Evolutionary conservation across 2,888 invertebrate species (phyloP).

Genomic region (Aspidiotus destructor): DNA sequence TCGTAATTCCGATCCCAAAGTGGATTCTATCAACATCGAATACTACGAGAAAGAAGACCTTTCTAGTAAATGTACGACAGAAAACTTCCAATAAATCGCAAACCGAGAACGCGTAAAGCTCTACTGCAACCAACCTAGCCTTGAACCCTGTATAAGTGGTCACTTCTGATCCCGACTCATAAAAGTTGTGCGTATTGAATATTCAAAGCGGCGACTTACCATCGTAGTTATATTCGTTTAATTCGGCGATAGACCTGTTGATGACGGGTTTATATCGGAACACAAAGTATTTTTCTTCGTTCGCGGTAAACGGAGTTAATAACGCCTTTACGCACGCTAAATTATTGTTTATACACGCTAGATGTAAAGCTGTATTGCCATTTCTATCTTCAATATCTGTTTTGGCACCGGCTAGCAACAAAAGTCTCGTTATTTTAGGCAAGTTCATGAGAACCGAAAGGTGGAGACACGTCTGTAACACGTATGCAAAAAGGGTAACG

Average conservation of each 20-base stretch:
- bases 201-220: conserved; percentile 6
- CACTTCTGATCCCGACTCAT: too few species aligned
- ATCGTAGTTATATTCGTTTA: conserved; percentile 25
- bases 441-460: conserved; percentile 71
- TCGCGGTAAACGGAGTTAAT: neutral
- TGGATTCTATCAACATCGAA: too few species aligned
- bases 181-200: too few species aligned
- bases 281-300: conserved; percentile 6
- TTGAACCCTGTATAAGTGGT: too few species aligned
- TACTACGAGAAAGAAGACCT: too few species aligned
- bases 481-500: neutral
- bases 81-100: too few species aligned
- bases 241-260: conserved; percentile 8
- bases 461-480: conserved; percentile 63
- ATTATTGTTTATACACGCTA: conserved; percentile 65
- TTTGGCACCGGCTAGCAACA: conserved; percentile 69
- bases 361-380: conserved; percentile 79
- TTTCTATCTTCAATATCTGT: conserved; percentile 55
- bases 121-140: too few species aligned
- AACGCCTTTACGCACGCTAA: conserved; percentile 42
- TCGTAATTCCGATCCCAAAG: too few species aligned
- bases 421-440: conserved; percentile 60
- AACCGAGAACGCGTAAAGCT: too few species aligned
- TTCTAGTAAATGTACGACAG: too few species aligned
- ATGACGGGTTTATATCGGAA: conserved; percentile 19